These are phyloP conservation scores for Mylabris phalerata DNA, from an alignment of 1,140 invertebrate species.

Conservation along the genomic window DNA sequence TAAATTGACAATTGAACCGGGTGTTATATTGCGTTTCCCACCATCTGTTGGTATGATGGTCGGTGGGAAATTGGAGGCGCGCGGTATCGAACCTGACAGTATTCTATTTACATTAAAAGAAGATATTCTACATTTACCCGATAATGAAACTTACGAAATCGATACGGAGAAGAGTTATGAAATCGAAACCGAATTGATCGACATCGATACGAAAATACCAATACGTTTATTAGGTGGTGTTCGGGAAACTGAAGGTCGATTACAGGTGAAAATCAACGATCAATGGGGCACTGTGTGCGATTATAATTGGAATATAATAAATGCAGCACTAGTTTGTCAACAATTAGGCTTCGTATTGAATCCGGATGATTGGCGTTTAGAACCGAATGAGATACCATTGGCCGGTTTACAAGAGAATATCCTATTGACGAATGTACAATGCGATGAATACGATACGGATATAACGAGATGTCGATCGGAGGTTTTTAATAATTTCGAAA, in stretches of 20 bases:
- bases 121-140: constrained; percentile 55
- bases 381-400: constrained; percentile 69
- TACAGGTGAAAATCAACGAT: constrained; percentile 72
- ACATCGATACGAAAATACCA: constrained; percentile 51
- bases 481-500: constrained; percentile 67
- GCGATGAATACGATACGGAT: constrained; percentile 87
- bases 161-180: constrained; percentile 44
- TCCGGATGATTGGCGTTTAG: constrained; percentile 83
- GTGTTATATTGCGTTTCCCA: constrained; percentile 79
- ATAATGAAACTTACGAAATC: constrained; percentile 55
- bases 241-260: constrained; percentile 65
- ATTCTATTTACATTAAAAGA: constrained; percentile 72
- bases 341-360: constrained; percentile 90
- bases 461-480: constrained; percentile 83
- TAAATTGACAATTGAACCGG: constrained; percentile 76
- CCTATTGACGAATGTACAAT: constrained; percentile 80
- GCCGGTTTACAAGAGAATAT: constrained; percentile 72
- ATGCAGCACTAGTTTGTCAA: constrained; percentile 90
- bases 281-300: constrained; percentile 97
- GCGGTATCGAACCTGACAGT: constrained; percentile 67
- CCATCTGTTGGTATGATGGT: constrained; percentile 95
- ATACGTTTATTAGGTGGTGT: constrained; percentile 71
- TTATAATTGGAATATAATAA: constrained; percentile 89
- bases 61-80: constrained; percentile 80
- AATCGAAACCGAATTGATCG: constrained; percentile 47